phyloP scores from a whole-genome alignment of 2,888 invertebrate genomes.

The Habroteleia sp. region DNA sequence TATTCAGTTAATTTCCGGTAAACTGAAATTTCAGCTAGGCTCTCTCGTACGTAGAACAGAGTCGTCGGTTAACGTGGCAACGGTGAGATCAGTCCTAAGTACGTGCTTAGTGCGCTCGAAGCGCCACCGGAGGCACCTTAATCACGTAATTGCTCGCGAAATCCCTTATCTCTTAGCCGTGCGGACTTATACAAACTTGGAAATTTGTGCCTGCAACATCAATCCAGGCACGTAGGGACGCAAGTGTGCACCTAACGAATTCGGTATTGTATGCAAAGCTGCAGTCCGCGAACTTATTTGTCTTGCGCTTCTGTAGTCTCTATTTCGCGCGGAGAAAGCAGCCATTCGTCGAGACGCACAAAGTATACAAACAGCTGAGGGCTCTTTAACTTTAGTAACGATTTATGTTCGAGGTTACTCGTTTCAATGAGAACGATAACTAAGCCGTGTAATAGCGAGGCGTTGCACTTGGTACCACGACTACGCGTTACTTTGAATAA shows the following conservation, averaged over 20 bases:
- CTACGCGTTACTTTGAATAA: conserved; percentile 48
- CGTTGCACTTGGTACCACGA: conserved; percentile 38
- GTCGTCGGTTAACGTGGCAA: conserved; percentile 70
- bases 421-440: conserved; percentile 58
- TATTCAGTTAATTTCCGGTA: conserved; percentile 78
- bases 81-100: conserved; percentile 77
- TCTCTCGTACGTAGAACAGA: conserved; percentile 17
- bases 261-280: conserved; percentile 55
- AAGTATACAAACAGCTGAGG: conserved; percentile 74
- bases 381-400: conserved; percentile 70
- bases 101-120: conserved; percentile 78
- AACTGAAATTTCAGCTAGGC: conserved; percentile 70
- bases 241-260: conserved; percentile 41
- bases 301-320: conserved; percentile 39
- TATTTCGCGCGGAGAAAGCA: conserved; percentile 39
- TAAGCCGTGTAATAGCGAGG: conserved; percentile 54
- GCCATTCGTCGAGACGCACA: conserved; percentile 66
- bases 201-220: conserved; percentile 49
- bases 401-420: conserved; percentile 61
- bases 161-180: conserved; percentile 78
- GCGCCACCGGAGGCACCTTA: conserved; percentile 77
- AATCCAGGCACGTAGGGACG: conserved; percentile 44
- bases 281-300: conserved; percentile 55
- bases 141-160: conserved; percentile 80
- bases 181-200: conserved; percentile 59